phyloP scores from a whole-genome alignment of 2,113 vertebrate species.

The Microcebus murinus region DNA sequence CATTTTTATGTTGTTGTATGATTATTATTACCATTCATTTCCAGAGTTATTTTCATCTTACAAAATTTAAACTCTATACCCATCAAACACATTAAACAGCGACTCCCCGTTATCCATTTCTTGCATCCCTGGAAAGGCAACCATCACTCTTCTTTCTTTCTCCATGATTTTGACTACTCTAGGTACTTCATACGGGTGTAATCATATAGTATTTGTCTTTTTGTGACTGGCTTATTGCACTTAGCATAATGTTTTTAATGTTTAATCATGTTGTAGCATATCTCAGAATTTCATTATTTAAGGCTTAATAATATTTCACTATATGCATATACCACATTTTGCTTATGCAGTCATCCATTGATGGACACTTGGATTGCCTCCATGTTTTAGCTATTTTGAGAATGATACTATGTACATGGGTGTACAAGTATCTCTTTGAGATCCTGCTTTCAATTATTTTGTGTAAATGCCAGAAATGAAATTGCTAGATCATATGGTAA shows the following conservation, averaged over 20 bases:
- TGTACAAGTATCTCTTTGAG: no score
- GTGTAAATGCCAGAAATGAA: no score
- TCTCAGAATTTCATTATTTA: not conserved
- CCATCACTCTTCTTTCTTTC: not conserved
- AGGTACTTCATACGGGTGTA: not conserved
- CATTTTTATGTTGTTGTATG: not conserved
- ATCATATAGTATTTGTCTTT: not conserved
- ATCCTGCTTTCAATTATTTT: no score
- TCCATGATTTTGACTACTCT: not conserved
- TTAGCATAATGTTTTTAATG: not conserved
- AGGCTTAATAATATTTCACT: not conserved
- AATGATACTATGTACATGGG: no score
- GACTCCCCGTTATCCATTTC: no score
- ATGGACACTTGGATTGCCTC: no score
- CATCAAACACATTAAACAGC: not conserved
- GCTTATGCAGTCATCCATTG: not conserved
- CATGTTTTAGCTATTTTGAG: no score
- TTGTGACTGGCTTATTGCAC: not conserved
- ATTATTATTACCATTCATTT: not conserved
- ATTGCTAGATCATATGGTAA: no score
- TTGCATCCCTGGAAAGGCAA: no score
- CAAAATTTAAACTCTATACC: not conserved
- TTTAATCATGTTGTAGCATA: not conserved
- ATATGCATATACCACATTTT: not conserved
- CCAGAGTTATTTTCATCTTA: not conserved